phyloP scores from a whole-genome alignment of 2,113 vertebrate species.

The Ceyx margarethae region DNA sequence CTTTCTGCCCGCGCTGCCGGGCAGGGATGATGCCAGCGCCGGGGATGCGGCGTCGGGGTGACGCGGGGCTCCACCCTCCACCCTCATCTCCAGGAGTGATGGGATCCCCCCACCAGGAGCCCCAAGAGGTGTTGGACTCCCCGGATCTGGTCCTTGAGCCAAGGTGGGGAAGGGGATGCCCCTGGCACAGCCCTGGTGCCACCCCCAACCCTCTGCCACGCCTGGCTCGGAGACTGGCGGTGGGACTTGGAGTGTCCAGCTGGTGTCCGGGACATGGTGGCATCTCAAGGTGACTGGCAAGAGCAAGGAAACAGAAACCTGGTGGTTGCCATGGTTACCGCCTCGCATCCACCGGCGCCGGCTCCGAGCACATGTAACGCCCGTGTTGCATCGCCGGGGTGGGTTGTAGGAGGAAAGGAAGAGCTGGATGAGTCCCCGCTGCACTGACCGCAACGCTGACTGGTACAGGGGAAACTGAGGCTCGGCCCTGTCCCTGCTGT shows the following conservation, averaged over 20 bases:
- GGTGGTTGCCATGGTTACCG: conserved; percentile 54
- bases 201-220: rapidly evolving
- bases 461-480: neutral
- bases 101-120: neutral
- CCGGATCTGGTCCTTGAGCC: rapidly evolving
- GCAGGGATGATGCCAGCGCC: neutral
- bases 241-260: rapidly evolving
- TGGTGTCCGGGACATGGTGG: neutral
- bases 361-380: neutral
- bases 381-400: neutral
- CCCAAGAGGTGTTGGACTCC: neutral
- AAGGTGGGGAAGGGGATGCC: neutral
- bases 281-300: conserved; percentile 55
- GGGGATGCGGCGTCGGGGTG: rapidly evolving
- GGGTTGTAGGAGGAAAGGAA: neutral
- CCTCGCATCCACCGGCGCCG: neutral
- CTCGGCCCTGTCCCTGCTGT: rapidly evolving
- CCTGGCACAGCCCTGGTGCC: rapidly evolving
- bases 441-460: rapidly evolving
- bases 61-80: neutral
- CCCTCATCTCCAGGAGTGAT: rapidly evolving
- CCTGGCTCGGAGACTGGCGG: rapidly evolving
- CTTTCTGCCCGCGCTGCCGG: neutral
- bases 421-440: neutral
- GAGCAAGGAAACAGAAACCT: conserved; percentile 50